Evolutionary conservation across 2,888 invertebrate genomes (phyloP), one percentile per base, ranked within the genome.

Genomic region (Coelopa pilipes): DNA sequence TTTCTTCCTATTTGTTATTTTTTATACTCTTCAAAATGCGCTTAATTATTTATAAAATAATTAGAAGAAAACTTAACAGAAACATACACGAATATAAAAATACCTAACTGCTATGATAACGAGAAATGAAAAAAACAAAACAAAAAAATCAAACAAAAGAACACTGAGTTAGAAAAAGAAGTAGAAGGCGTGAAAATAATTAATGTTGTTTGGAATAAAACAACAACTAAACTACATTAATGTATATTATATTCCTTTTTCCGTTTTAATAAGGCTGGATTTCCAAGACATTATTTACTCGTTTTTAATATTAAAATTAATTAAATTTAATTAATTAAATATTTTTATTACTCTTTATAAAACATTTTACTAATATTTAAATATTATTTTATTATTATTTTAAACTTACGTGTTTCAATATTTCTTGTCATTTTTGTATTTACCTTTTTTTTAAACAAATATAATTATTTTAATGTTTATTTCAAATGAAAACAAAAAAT

Each of bases 201-300:
- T 55, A 15, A 55, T 55, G 62, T 24, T 62, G 67, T 72, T 69
- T 21, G 21, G 72, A 71, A 47, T 65, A 72, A 75, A 77, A 78
- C 67, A 67, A 71, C 66, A 75, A 76, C 70, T 62, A 73, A 74
- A 74, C 74, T 73, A 74, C 47, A 73, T 70, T 65, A 73, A 74
- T 74, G 74, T 75, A 77, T 74, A 75, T 75, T 70, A 76, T 77
- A 78, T 79, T 78, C 77, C 75, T 79, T 77, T 77, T 75, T 66
- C 60, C 60, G 60, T 73, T 75, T 72, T 81, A 82, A 86, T 84
- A 87, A 87, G 87, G 87, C 87, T 87, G 87, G 87, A 86, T 85
- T 85, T 87, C 86, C 87, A 87, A 87, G 87, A 87, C 87, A 87
- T 87, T 87, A 87, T 87, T 82, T 78, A 78, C 75, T 73, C 75